Conservation (phyloP, 2,888 invertebrate genomes). For the Drosophila kuntzei region DNA sequence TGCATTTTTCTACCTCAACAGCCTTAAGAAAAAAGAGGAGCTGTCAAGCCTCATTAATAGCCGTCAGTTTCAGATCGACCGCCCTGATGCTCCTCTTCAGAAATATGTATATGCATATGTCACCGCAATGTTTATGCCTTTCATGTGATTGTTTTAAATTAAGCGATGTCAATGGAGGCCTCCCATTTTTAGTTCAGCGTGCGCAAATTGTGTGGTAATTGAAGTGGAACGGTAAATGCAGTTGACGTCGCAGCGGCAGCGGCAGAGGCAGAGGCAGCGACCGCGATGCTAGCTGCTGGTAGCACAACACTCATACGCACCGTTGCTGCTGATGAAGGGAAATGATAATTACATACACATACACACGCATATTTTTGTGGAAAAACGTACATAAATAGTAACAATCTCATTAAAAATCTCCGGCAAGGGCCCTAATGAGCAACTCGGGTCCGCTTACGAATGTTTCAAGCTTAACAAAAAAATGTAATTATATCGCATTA, state of each 20-base stretch:
- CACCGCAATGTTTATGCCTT: conserved; percentile 39
- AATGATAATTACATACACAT: conserved; percentile 76
- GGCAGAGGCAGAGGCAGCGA: conserved; percentile 1
- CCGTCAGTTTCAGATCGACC: conserved; percentile 45
- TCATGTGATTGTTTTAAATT: conserved; percentile 72
- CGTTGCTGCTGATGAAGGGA: conserved; percentile 73
- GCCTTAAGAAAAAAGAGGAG: not conserved
- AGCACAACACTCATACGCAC: conserved; percentile 66
- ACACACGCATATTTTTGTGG: conserved; percentile 70
- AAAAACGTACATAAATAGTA: conserved; percentile 83
- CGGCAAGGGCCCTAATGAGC: conserved; percentile 61
- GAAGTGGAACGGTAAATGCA: conserved; percentile 62
- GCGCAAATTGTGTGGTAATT: conserved; percentile 55
- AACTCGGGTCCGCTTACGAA: conserved; percentile 27
- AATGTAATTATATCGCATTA: conserved; percentile 79
- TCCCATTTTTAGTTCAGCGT: conserved; percentile 22
- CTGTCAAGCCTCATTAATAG: conserved; percentile 58
- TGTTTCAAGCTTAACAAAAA: conserved; percentile 1
- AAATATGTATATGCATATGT: not conserved
- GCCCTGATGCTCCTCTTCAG: conserved; percentile 30
- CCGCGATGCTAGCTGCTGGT: conserved; percentile 19
- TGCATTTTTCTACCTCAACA: conserved; percentile 2
- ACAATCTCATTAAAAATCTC: conserved; percentile 82
- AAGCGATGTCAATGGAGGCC: conserved; percentile 56
- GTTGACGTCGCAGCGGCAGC: conserved; percentile 32